Percentiles rank a stretch among this genome's conserved stretches.
phyloP scores from a whole-genome alignment of 2,797 vertebrate species.

The Sardinella longiceps region DNA sequence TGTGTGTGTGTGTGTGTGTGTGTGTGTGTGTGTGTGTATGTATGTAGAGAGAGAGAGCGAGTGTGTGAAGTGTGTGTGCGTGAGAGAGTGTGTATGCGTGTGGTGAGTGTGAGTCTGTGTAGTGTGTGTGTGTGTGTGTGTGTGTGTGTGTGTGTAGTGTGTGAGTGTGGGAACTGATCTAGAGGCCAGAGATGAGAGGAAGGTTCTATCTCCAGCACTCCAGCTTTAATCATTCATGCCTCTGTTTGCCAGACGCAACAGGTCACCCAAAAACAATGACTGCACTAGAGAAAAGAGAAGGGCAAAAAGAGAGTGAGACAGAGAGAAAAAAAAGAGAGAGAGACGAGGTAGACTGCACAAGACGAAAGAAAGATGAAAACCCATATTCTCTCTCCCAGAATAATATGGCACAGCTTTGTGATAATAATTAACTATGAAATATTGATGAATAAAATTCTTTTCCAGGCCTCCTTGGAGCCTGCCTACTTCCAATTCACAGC shows the following conservation, averaged over 20 bases:
- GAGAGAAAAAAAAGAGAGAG: constrained; percentile 31
- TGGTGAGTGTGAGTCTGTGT: not conserved
- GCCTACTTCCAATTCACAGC: constrained; percentile 34
- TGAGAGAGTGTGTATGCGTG: not conserved
- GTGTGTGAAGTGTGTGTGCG: not conserved
- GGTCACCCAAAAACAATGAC: constrained; percentile 57
- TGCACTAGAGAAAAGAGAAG: constrained; percentile 30
- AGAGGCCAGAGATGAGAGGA: constrained; percentile 2
- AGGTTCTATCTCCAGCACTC: constrained; percentile 53
- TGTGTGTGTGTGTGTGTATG: too few species aligned
- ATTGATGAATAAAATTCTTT: constrained; percentile 72
- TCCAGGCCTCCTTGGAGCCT: constrained; percentile 57
- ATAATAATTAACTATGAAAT: constrained; percentile 79
- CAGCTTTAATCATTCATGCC: constrained; percentile 62
- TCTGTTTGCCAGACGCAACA: constrained; percentile 46
- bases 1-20: too few species aligned
- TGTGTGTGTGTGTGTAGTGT: not conserved
- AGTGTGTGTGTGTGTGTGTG: not conserved
- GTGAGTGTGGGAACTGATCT: not conserved
- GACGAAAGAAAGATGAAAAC: constrained; percentile 37
- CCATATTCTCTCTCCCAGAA: constrained; percentile 56
- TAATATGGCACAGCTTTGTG: constrained; percentile 68
- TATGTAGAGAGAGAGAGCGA: not conserved
- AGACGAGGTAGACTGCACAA: not conserved
- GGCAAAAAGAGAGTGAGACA: constrained; percentile 10